Evolutionary conservation across 2,797 vertebrate species (phyloP), one percentile per base, ranked within the genome.

Genomic region (Cheracebus regulus): DNA sequence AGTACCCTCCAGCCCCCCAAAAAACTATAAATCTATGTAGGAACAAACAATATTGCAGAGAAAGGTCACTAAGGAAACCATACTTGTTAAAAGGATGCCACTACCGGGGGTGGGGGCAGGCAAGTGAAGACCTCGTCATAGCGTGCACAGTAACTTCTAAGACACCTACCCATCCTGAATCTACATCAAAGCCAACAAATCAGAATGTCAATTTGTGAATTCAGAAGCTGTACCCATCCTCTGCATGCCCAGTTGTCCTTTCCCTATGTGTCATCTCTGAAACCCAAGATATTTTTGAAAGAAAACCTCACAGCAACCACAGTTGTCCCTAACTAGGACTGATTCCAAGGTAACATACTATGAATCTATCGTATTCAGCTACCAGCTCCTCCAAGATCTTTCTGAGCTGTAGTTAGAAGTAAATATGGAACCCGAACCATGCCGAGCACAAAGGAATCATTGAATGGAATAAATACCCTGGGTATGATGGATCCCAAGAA

Each of bases 241-340:
- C 94, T 70, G 79, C 28, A 46, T 46, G 33, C 17, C 19, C 17
- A 7, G 5, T n/a, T 39, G 36, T 80, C 55, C 11, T 57, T 33
- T 76, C 39, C 28, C 20, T 41, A 17, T 5, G 22, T 7, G 30
- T 7, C 67, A 48, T 28, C 55, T 80, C 39, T 88, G 55, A 17
- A 75, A 76, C 44, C n/a, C 76, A 57, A 70, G 52, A 7, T 83
- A 55, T 30, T 61, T 83, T 78, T 70, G 17, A 79, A 85, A 79
- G 52, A 57, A 83, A 81, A 41, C 11, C 8, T 72, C 50, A 73
- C 4, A 19, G 50, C 15, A 76, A 36, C 88, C 50, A 84, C 61
- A 75, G 64, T 6, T 26, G 4, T 52, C 33, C 13, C 36, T 85
- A 79, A 30, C 46, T 33, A 75, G 84, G 41, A 46, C 6, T 22